Percentiles rank a stretch among this genome's conserved stretches.
Evolutionary conservation across 23 tunicate species (phyloP).

Genomic region (Styela clava): DNA sequence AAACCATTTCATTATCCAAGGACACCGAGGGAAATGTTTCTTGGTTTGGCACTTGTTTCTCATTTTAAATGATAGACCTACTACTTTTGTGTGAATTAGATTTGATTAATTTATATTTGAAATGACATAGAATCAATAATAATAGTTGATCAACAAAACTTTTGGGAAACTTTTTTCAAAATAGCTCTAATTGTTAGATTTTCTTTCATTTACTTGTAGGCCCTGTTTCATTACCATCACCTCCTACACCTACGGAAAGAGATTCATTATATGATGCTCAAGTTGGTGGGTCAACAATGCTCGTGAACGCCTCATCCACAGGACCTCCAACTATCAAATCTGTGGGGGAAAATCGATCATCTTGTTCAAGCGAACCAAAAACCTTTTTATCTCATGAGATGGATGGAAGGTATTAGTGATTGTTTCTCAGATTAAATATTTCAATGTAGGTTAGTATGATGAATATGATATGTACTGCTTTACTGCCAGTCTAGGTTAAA

Average conservation of each 20-base stretch:
- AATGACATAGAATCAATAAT: too few relatives aligned
- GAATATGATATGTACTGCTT: neutral
- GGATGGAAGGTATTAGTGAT: neutral
- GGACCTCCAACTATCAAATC: conserved; percentile 24
- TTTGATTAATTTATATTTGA: too few relatives aligned
- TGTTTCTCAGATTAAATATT: neutral
- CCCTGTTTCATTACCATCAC: conserved; percentile 55
- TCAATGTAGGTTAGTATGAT: neutral
- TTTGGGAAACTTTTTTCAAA: too few relatives aligned
- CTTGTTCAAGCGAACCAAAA: neutral
- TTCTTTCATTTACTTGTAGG: too few relatives aligned
- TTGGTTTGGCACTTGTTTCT: too few relatives aligned
- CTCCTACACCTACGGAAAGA: conserved; percentile 65
- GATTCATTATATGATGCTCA: conserved; percentile 52
- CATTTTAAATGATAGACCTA: too few relatives aligned
- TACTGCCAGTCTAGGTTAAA: too few relatives aligned
- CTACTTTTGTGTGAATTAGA: too few relatives aligned
- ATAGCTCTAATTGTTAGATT: too few relatives aligned
- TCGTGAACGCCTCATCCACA: conserved; percentile 32
- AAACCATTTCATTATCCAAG: conserved; percentile 50
- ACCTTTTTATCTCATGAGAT: neutral
- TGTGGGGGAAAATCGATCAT: neutral
- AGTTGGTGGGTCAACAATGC: conserved; percentile 64
- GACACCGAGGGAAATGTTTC: conserved; percentile 24
- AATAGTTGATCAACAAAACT: too few relatives aligned